A percentile compares a stretch with the other conserved stretches of the same genome.
phyloP scores from a whole-genome alignment of 2,888 invertebrate species.

The Drosophila mimica region DNA sequence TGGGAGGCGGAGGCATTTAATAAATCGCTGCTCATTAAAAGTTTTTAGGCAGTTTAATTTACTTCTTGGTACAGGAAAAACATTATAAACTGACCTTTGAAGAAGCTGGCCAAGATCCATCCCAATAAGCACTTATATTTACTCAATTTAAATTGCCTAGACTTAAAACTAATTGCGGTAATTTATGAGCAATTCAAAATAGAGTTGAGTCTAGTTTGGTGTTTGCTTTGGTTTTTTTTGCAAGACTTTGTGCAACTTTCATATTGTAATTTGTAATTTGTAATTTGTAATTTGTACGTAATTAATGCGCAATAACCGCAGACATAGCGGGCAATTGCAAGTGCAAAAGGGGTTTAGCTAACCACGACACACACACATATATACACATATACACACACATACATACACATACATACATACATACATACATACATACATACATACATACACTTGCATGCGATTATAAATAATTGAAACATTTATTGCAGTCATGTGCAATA shows the following conservation, averaged over 20 bases:
- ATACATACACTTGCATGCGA: constrained; percentile 22
- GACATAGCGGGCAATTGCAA: constrained; percentile 10
- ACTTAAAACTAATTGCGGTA: constrained; percentile 49
- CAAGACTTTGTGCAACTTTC: constrained; percentile 56
- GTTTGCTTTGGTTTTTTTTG: constrained; percentile 5
- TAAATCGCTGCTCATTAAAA: constrained; percentile 72
- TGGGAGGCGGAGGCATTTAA: constrained; percentile 45
- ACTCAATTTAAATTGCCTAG: constrained; percentile 14
- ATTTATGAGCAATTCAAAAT: constrained; percentile 36
- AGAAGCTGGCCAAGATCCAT: neutral
- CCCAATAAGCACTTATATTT: constrained; percentile 2
- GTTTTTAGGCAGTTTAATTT: constrained; percentile 68
- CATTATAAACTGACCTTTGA: constrained; percentile 17
- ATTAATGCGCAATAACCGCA: constrained; percentile 69
- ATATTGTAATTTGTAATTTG: constrained; percentile 61
- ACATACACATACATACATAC: constrained; percentile 5
- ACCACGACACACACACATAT: constrained; percentile 26
- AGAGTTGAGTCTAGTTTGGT: constrained; percentile 4
- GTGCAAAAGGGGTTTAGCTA: constrained; percentile 43
- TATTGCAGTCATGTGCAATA: constrained; percentile 78
- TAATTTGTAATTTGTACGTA: constrained; percentile 64
- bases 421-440: constrained; percentile 1
- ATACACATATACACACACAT: constrained; percentile 3
- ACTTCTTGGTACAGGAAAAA: constrained; percentile 26
- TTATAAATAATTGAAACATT: constrained; percentile 78